These are phyloP conservation scores for Chaunax sp. DNA, from an alignment of 2,797 vertebrate species.

Conservation along the genomic window DNA sequence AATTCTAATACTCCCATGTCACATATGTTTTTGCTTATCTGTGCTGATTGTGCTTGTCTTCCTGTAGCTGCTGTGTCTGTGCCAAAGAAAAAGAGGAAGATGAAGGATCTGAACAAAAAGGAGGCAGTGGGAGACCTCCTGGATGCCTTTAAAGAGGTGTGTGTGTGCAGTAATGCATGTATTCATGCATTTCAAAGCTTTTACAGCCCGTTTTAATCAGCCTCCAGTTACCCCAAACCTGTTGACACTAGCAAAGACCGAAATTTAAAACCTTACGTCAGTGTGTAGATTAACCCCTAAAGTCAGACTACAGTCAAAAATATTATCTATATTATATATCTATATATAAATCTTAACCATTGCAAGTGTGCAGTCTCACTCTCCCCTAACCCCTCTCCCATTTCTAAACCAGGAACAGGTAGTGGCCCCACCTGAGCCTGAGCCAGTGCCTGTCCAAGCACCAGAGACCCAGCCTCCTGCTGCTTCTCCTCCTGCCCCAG, in stretches of 20 bases:
- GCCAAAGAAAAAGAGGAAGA: conserved; percentile 97
- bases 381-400: neutral
- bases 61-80: conserved; percentile 87
- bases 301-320: neutral
- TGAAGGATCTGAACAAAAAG: conserved; percentile 97
- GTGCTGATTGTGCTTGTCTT: conserved; percentile 17
- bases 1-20: neutral
- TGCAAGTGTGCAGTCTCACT: neutral
- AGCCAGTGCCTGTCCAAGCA: conserved; percentile 73
- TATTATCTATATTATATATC: neutral
- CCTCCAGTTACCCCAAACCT: neutral
- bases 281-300: neutral
- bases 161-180: conserved; percentile 1
- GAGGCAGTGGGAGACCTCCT: conserved; percentile 93
- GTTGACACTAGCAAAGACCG: neutral
- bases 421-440: conserved; percentile 82
- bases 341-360: neutral
- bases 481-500: conserved; percentile 76
- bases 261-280: neutral
- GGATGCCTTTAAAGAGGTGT: conserved; percentile 96
- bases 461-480: conserved; percentile 69
- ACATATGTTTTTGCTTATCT: conserved; percentile 10
- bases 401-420: conserved; percentile 76
- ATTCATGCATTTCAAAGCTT: neutral
- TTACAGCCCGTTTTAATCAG: neutral